Evolutionary conservation across 1,140 invertebrate species (phyloP), one percentile per base, ranked within the genome.

Genomic region (Dermatophagoides farinae): DNA sequence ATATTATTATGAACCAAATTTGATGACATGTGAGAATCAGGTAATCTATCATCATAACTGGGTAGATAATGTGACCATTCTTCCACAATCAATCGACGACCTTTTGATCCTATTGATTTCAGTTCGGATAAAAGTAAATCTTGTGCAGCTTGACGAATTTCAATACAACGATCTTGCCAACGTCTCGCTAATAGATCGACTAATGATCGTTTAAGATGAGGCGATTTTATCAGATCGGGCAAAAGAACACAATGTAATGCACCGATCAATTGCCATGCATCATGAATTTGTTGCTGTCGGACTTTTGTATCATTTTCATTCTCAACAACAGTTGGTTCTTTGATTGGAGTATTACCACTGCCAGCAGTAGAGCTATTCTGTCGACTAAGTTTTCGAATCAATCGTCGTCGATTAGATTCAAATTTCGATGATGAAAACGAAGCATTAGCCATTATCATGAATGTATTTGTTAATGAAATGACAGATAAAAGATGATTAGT

Each of bases 101-200:
- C 92, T 72, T 89, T 87, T 0, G 85, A 80, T 12, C 91, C 92
- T 72, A 97, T 80, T 73, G 86, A 78, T 47, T 83, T 81, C 0
- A 98, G 74, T 74, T 98, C 95, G 9, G 92, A 89, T 8, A 98
- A 74, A 0, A 99, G 72, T 1, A 99, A 76, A 23, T 93, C 91
- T 71, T 98, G 95, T 0, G 92, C 86, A 0, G 95, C 93, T 73
- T 97, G 90, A 11, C 95, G 74, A 31, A 87, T 88, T 76, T 98
- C 93, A 9, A 97, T 77, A 73, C 93, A 97, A 64, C 93, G 85
- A 75, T 98, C 93, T 72, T 98, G 95, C 95, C 95, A 99, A 49
- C 90, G 77, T 25, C 90, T 79, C 11, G 92, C 93, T 76, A 98
- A 80, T 81, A 96, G 90, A 72, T 98, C 93, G 0, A 98, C 86